Evolutionary conservation across 2,113 vertebrate species (phyloP).

Genomic region (Menura novaehollandiae): DNA sequence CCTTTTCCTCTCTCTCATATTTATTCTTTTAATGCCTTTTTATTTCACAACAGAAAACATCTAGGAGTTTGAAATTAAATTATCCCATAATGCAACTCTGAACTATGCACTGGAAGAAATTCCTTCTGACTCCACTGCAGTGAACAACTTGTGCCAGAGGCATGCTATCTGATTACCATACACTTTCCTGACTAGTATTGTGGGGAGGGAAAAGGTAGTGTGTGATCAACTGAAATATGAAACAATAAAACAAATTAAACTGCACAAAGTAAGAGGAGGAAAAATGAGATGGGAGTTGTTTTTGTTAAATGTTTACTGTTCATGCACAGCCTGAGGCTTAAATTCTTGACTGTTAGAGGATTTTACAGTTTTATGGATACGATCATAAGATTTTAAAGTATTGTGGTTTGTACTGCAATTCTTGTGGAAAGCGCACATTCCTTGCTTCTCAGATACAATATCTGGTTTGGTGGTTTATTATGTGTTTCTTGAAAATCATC

Average conservation of each 20-base stretch:
- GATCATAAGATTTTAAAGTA: neutral
- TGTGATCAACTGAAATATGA: neutral
- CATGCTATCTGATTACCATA: constrained; percentile 27
- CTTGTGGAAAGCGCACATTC: neutral
- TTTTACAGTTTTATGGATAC: neutral
- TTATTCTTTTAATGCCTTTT: neutral
- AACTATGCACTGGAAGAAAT: neutral
- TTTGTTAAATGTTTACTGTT: neutral
- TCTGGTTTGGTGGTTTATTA: neutral
- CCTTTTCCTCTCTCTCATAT: neutral
- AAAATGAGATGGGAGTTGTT: neutral
- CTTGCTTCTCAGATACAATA: neutral
- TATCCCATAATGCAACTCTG: neutral
- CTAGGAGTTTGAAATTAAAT: neutral
- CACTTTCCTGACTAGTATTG: neutral
- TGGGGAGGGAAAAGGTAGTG: neutral
- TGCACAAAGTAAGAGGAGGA: neutral
- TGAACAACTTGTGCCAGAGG: constrained; percentile 18
- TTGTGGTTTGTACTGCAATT: neutral
- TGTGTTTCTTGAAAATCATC: neutral
- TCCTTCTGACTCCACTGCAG: neutral
- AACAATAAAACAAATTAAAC: neutral
- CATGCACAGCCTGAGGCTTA: neutral
- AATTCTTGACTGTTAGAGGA: constrained; percentile 14
- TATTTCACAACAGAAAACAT: neutral